Evolutionary conservation across 92 coral and sea anemone genomes (phyloP), one percentile per base, ranked within the genome.

Genomic region (Ricordea florida): DNA sequence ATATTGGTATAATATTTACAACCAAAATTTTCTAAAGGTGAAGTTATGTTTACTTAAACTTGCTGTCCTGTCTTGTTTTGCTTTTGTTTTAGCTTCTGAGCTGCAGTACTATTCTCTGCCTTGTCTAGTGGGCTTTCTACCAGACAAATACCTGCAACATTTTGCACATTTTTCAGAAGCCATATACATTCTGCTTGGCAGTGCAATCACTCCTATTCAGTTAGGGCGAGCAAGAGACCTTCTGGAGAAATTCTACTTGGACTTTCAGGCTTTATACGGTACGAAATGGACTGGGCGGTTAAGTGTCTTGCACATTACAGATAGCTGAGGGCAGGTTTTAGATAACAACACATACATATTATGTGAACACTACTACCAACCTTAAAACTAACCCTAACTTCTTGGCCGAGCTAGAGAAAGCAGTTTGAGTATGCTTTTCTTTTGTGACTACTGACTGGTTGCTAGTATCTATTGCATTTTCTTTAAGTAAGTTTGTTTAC

Each of bases 161-260:
- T 35, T 35, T 13, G 41, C 41, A 7, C 13, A 13, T 35, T 35
- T 35, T 13, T 35, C 41, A 35, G 41, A 84, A 18, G 93, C 59
- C 4, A 37, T 84, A 2, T 64, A 59, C 35, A 22, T 89, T 16
- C 90, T 85, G 22, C 82, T 85, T 17, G 71, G 90, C 3, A 78
- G 65, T 53, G 69, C 38, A 22, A 79, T 85, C 18, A 78, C 77
- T 1, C 33, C 57, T 8, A 5, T 36, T 2, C 49, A 52, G 49
- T 17, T 85, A 0, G 29, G 24, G 11, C 35, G 86, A 26, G 85
- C 90, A 7, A 29, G 69, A 5, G 74, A 59, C 13, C 77, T 70
- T 7, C 80, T 85, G 51, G 10, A 62, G n/a, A 49, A 16, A 14
- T 84, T 84, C 69, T 84, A 77, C 72, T 67, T 40, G 46, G 85